These are phyloP conservation scores for Phasia obesa DNA, from an alignment of 2,888 invertebrate species.

Conservation along the genomic window DNA sequence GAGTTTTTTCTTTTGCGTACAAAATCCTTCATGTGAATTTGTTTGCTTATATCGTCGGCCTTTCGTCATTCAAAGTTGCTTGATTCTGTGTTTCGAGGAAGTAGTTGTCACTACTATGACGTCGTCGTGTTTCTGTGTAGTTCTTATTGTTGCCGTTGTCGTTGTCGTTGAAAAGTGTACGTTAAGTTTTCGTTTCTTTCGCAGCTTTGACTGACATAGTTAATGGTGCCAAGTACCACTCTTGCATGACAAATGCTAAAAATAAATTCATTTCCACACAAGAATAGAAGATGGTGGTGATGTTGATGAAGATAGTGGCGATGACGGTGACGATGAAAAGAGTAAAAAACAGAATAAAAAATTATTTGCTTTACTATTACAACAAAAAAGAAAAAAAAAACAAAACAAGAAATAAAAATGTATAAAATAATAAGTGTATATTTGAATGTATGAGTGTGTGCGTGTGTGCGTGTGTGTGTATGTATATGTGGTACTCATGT, in stretches of 20 bases:
- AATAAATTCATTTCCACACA: constrained; percentile 66
- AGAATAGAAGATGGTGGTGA: constrained; percentile 27
- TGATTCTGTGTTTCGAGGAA: constrained; percentile 43
- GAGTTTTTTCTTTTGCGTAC: too few species aligned
- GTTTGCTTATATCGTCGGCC: constrained; percentile 13
- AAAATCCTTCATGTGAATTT: neutral
- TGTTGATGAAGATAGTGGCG: constrained; percentile 6
- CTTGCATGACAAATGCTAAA: constrained; percentile 68
- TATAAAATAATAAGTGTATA: constrained; percentile 14
- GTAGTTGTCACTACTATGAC: constrained; percentile 65
- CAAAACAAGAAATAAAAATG: constrained; percentile 16
- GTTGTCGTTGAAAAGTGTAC: constrained; percentile 19
- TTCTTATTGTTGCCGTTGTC: constrained; percentile 13
- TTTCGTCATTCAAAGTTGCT: constrained; percentile 28
- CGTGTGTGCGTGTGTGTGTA: constrained; percentile 12
- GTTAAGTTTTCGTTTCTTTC: constrained; percentile 55
- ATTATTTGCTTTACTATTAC: constrained; percentile 60
- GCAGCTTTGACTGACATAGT: constrained; percentile 72
- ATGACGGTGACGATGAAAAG: constrained; percentile 13
- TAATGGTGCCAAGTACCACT: constrained; percentile 76
- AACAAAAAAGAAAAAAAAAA: neutral
- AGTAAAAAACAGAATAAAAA: constrained; percentile 33
- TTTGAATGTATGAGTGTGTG: neutral
- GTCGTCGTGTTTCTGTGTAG: constrained; percentile 36
- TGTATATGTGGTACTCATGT: constrained; percentile 2